Evolutionary conservation across 2,797 vertebrate genomes (phyloP).

Genomic region (Sebastes kiyomatsui): DNA sequence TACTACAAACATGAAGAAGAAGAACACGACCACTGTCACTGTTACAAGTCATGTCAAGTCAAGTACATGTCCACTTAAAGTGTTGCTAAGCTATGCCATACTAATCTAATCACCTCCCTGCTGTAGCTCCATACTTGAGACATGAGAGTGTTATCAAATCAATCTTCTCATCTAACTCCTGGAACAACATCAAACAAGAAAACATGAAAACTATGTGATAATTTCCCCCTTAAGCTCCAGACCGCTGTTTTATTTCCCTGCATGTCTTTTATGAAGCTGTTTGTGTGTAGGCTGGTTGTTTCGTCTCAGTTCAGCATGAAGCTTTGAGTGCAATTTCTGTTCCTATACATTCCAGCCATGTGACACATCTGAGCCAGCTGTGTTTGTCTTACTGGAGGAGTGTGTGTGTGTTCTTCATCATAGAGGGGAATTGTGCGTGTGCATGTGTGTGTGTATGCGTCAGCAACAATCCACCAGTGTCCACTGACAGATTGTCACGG

Average conservation of each 20-base stretch:
- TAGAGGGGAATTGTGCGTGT: neutral
- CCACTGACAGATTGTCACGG: slow-evolving; percentile 44
- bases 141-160: neutral
- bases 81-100: no score
- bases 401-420: slow-evolving; percentile 58
- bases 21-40: neutral
- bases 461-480: slow-evolving; percentile 21
- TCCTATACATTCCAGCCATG: slow-evolving; percentile 58
- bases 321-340: slow-evolving; percentile 17
- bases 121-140: neutral
- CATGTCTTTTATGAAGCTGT: neutral
- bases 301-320: slow-evolving; percentile 5
- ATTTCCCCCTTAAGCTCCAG: neutral
- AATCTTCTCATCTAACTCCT: neutral
- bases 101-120: neutral
- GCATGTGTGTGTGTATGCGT: slow-evolving; percentile 7
- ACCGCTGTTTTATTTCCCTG: neutral
- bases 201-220: neutral
- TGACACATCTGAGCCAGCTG: slow-evolving; percentile 70
- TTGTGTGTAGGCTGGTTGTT: neutral
- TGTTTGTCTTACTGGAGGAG: slow-evolving; percentile 60
- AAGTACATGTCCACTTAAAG: neutral
- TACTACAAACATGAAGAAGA: no score
- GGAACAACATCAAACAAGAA: neutral
- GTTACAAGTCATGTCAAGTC: no score